Evolutionary conservation across 2,113 vertebrate species (phyloP).

Genomic region (Scytalopus superciliaris): DNA sequence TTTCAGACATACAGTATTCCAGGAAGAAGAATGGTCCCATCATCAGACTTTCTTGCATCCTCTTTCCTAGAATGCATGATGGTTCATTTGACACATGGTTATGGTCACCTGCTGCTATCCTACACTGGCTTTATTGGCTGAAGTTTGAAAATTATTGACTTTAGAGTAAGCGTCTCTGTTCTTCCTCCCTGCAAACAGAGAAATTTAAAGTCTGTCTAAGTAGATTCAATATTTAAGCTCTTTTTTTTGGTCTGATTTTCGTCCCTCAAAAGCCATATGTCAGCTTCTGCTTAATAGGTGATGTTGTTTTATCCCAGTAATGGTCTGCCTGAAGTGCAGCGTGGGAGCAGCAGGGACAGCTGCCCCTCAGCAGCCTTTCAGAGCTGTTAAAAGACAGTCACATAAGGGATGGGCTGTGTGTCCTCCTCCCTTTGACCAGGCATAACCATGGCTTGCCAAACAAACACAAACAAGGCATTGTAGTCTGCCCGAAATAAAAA

Average conservation of each 20-base stretch:
- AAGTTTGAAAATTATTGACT: conserved; percentile 2
- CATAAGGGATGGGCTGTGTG: background rate
- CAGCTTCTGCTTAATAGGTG: background rate
- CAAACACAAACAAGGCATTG: background rate
- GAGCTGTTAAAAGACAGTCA: background rate
- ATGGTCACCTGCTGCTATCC: conserved; percentile 12
- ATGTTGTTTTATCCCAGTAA: background rate
- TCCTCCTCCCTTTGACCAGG: background rate
- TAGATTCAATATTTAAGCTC: background rate
- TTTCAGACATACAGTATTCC: background rate
- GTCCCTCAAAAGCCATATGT: background rate
- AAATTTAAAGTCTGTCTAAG: background rate
- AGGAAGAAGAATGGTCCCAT: background rate
- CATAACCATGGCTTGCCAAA: background rate
- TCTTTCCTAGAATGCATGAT: conserved; percentile 8
- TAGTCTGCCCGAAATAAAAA: background rate
- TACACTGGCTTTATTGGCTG: background rate
- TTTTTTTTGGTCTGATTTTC: background rate
- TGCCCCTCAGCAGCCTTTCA: background rate
- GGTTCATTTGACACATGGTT: conserved; percentile 6
- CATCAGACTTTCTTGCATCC: background rate
- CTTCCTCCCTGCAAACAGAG: background rate
- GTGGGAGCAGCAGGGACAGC: background rate
- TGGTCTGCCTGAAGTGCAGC: background rate
- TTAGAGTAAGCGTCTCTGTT: background rate